A percentile compares a stretch with the other conserved stretches of the same genome.
phyloP scores from a whole-genome alignment of 1,140 invertebrate species.

The Orius insidiosus region DNA sequence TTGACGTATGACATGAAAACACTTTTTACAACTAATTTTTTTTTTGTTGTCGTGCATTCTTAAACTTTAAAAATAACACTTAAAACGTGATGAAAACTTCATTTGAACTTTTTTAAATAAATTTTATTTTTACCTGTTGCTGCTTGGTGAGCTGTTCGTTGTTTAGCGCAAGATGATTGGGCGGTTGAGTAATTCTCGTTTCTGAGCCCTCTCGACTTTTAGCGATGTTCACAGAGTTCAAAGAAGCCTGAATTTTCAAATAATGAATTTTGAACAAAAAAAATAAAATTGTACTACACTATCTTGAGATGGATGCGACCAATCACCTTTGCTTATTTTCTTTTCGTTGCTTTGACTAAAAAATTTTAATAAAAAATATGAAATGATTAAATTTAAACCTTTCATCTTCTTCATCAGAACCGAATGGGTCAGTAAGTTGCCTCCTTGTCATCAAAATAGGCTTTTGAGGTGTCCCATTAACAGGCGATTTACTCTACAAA shows the following conservation, averaged over 20 bases:
- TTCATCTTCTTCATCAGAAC: slow-evolving; percentile 79
- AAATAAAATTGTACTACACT: slow-evolving; percentile 19
- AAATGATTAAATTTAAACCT: slow-evolving; percentile 18
- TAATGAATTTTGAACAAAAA: slow-evolving; percentile 1
- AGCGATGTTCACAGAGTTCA: slow-evolving; percentile 12
- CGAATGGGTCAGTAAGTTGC: slow-evolving; percentile 77
- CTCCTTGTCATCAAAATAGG: slow-evolving; percentile 63
- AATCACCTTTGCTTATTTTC: slow-evolving; percentile 10
- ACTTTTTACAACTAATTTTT: slow-evolving; percentile 2
- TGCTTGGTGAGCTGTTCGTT: slow-evolving; percentile 15
- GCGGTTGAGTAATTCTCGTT: slow-evolving; percentile 3
- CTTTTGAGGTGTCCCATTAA: slow-evolving; percentile 10
- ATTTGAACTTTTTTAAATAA: not conserved
- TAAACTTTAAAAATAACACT: too few species aligned
- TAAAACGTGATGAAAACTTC: not conserved
- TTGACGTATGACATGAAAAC: slow-evolving; percentile 3
- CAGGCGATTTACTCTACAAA: slow-evolving; percentile 20
- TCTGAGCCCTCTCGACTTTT: slow-evolving; percentile 18
- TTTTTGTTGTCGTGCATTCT: not conserved
- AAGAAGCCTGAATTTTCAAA: slow-evolving; percentile 10
- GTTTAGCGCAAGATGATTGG: slow-evolving; percentile 10
- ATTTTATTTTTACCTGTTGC: slow-evolving; percentile 17
- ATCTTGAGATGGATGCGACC: slow-evolving; percentile 17
- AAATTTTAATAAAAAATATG: slow-evolving; percentile 9
- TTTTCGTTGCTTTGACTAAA: slow-evolving; percentile 6